Conservation (phyloP, 2,113 vertebrate genomes). For the Rhabdornis inornatus region DNA sequence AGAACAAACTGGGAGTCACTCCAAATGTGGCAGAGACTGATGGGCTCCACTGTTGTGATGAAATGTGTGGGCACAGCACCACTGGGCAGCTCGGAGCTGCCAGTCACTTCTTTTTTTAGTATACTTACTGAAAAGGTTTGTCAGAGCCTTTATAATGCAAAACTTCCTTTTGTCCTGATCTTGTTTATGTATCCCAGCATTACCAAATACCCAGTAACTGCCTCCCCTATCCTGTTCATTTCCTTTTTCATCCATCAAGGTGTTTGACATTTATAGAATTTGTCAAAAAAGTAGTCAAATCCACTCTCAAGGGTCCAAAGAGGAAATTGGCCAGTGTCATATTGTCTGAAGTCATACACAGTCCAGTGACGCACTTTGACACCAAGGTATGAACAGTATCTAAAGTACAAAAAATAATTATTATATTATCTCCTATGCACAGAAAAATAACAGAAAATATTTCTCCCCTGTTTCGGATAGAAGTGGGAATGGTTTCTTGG, state of each 20-base stretch:
- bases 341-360: background rate
- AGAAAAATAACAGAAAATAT: background rate
- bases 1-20: slow-evolving; percentile 6
- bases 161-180: slow-evolving; percentile 5
- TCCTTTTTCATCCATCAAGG: slow-evolving; percentile 22
- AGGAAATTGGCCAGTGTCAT: slow-evolving; percentile 37
- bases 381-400: background rate
- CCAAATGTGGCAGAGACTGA: background rate
- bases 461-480: background rate
- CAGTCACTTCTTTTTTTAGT: background rate
- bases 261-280: background rate
- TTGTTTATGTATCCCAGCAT: slow-evolving; percentile 30
- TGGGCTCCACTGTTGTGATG: background rate
- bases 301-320: background rate
- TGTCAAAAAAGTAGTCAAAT: background rate
- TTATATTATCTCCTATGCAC: background rate
- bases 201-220: slow-evolving; percentile 11
- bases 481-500: background rate
- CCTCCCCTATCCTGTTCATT: background rate
- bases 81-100: background rate
- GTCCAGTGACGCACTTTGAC: background rate
- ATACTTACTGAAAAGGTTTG: slow-evolving; percentile 17
- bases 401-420: background rate
- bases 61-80: background rate
- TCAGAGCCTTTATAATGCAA: slow-evolving; percentile 10